A percentile compares a stretch with the other conserved stretches of the same genome.
phyloP scores from a whole-genome alignment of 2,888 invertebrate species.

The Epirrhoe alternata region DNA sequence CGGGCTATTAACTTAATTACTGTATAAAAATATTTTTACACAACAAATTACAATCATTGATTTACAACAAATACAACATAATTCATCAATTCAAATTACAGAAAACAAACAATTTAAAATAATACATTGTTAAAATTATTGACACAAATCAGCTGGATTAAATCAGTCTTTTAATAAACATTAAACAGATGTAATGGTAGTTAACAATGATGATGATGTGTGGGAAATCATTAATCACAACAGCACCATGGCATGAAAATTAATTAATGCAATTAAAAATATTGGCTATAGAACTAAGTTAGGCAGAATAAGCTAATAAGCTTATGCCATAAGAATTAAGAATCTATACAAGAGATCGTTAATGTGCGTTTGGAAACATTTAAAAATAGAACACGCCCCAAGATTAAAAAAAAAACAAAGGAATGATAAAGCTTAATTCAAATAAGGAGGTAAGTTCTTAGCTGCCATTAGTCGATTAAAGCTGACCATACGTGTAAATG shows the following conservation, averaged over 20 bases:
- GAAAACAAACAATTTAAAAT: conserved; percentile 34
- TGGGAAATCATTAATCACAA: conserved; percentile 65
- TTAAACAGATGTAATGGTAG: conserved; percentile 45
- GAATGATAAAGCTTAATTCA: conserved; percentile 52
- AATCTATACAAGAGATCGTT: conserved; percentile 61
- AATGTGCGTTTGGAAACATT: conserved; percentile 65
- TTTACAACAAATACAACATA: conserved; percentile 39
- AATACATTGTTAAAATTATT: conserved; percentile 43
- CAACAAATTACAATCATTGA: conserved; percentile 34
- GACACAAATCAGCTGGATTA: conserved; percentile 45
- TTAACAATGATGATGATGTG: conserved; percentile 57
- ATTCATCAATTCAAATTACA: conserved; percentile 37
- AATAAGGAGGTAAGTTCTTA: conserved; percentile 33
- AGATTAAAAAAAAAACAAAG: conserved; percentile 45
- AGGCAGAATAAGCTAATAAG: conserved; percentile 52
- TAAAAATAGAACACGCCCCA: conserved; percentile 40
- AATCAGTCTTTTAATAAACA: conserved; percentile 73
- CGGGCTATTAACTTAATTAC: conserved; percentile 33
- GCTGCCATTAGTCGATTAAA: conserved; percentile 33
- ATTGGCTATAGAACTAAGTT: conserved; percentile 38
- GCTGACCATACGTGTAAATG: conserved; percentile 45
- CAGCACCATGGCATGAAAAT: conserved; percentile 66
- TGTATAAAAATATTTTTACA: conserved; percentile 35
- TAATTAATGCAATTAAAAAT: conserved; percentile 41
- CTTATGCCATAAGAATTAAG: conserved; percentile 47